phyloP scores from a whole-genome alignment of 2,797 vertebrate genomes.

The Bradypus variegatus region DNA sequence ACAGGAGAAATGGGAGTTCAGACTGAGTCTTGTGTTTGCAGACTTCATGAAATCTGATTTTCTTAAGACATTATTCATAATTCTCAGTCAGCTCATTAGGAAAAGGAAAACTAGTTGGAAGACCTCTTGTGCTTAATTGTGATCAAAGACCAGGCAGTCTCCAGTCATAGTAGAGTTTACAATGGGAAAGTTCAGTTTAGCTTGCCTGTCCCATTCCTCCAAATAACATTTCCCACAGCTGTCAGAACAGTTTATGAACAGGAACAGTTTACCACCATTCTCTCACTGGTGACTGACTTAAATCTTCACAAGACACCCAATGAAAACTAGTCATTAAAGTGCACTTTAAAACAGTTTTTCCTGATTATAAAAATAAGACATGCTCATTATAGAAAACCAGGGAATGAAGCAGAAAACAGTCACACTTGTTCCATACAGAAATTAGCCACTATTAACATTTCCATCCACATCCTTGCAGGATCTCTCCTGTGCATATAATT shows the following conservation, averaged over 20 bases:
- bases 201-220: background rate
- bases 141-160: background rate
- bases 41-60: background rate
- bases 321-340: slow-evolving; percentile 26
- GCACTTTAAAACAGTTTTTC: background rate
- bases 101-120: background rate
- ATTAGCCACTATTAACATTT: slow-evolving; percentile 14
- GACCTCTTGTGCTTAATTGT: background rate
- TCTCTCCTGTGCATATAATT: background rate
- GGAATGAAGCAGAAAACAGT: background rate
- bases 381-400: background rate
- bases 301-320: background rate
- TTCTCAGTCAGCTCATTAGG: background rate
- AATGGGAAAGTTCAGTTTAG: background rate
- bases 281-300: background rate
- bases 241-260: background rate
- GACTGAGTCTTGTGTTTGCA: background rate
- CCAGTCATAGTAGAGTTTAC: background rate
- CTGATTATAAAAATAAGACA: background rate
- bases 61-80: background rate
- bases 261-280: background rate
- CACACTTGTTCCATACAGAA: background rate
- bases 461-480: background rate
- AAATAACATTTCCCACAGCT: background rate
- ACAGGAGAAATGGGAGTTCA: background rate